phyloP scores from a whole-genome alignment of 2,113 vertebrate genomes.

The Caloenas nicobarica region DNA sequence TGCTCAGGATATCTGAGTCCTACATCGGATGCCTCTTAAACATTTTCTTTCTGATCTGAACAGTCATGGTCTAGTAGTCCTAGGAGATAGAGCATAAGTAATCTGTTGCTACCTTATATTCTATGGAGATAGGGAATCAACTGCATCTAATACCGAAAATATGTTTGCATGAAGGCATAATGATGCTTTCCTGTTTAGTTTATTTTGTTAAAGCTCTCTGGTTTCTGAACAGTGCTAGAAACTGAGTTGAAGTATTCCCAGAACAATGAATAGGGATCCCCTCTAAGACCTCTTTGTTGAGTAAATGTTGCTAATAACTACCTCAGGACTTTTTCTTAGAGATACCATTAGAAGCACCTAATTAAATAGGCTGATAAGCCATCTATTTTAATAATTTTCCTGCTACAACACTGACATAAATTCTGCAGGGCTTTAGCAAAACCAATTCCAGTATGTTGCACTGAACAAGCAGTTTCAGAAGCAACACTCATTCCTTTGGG shows the following conservation, averaged over 20 bases:
- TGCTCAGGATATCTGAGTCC: not conserved
- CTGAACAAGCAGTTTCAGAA: not conserved
- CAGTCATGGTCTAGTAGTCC: not conserved
- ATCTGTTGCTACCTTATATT: not conserved
- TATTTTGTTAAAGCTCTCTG: not conserved
- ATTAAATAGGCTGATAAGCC: conserved; percentile 27
- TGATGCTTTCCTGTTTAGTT: not conserved
- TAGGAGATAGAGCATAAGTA: not conserved
- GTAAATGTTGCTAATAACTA: not conserved
- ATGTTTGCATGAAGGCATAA: not conserved
- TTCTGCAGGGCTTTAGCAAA: not conserved
- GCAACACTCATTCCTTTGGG: not conserved
- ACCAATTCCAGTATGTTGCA: not conserved
- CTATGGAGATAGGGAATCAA: not conserved
- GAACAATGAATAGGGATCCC: not conserved
- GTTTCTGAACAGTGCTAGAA: not conserved
- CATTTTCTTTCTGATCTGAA: not conserved
- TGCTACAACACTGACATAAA: conserved; percentile 19
- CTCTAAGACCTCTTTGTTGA: not conserved
- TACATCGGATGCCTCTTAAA: not conserved
- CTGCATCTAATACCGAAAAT: not conserved
- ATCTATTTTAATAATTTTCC: conserved; percentile 14
- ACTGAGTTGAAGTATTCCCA: not conserved
- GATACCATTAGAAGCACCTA: not conserved
- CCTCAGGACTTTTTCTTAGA: not conserved